Conservation (phyloP, 2,888 invertebrate species). For the Iphiclides podalirius region DNA sequence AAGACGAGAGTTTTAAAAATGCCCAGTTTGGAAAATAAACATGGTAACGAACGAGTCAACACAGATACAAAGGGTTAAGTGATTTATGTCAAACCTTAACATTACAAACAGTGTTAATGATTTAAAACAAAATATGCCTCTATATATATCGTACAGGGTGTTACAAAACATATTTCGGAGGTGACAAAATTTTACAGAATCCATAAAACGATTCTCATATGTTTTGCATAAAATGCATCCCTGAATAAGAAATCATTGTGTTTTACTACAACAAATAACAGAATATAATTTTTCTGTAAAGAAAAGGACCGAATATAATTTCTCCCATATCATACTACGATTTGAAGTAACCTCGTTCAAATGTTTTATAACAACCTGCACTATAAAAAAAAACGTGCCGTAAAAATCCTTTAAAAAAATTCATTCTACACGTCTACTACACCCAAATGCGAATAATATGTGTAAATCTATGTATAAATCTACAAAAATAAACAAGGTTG, state of each 20-base stretch:
- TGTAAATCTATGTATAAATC: constrained; percentile 41
- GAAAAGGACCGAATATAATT: not conserved
- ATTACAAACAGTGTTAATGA: constrained; percentile 42
- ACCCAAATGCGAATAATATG: constrained; percentile 38
- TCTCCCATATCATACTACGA: not conserved
- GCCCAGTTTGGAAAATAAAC: constrained; percentile 53
- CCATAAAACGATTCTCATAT: no score
- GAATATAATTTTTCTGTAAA: no score
- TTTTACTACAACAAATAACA: no score
- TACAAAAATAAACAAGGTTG: constrained; percentile 45
- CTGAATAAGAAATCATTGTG: no score
- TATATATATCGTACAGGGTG: constrained; percentile 32
- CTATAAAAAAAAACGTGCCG: constrained; percentile 26
- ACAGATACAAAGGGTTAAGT: constrained; percentile 40
- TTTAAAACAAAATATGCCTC: constrained; percentile 44
- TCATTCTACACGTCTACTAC: constrained; percentile 40
- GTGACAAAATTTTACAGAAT: not conserved
- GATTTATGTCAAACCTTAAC: constrained; percentile 42
- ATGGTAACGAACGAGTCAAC: constrained; percentile 56
- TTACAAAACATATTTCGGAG: constrained; percentile 22
- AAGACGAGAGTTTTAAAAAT: constrained; percentile 52
- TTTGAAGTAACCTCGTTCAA: not conserved
- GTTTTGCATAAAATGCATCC: no score
- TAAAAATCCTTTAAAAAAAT: constrained; percentile 26
- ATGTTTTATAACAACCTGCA: constrained; percentile 27